phyloP scores from a whole-genome alignment of 2,888 invertebrate genomes.

The Pristionchus maxplancki region DNA sequence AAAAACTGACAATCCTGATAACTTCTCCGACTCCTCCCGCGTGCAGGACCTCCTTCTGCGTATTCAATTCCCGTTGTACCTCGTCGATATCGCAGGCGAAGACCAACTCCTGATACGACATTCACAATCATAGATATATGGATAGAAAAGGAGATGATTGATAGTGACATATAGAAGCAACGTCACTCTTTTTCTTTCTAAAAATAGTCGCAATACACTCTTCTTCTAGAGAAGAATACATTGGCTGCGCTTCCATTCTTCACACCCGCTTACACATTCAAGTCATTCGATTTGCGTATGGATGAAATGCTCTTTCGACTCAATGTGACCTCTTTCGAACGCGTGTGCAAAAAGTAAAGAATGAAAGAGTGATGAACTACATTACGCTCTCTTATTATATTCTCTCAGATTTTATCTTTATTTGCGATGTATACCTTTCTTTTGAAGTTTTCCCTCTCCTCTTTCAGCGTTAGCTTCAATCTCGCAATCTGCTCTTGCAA shows the following conservation, averaged over 20 bases:
- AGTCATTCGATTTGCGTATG: background rate
- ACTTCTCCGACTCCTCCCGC: slow-evolving; percentile 46
- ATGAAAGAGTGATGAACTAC: background rate
- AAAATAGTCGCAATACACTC: background rate
- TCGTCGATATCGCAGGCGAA: slow-evolving; percentile 50
- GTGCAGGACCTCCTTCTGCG: slow-evolving; percentile 45
- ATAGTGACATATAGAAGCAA: no score
- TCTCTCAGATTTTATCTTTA: background rate
- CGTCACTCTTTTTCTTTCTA: background rate
- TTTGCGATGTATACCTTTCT: slow-evolving; percentile 23
- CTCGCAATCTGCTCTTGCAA: background rate
- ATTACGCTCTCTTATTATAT: background rate
- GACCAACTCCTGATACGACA: slow-evolving; percentile 36
- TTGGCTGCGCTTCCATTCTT: background rate
- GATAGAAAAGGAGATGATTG: no score
- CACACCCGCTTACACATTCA: background rate
- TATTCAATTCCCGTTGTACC: slow-evolving; percentile 45
- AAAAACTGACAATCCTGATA: slow-evolving; percentile 4
- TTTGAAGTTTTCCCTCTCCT: slow-evolving; percentile 39
- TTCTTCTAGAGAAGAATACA: background rate
- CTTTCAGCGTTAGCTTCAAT: slow-evolving; percentile 1
- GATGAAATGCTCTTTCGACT: background rate
- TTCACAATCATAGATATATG: background rate
- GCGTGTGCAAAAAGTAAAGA: background rate
- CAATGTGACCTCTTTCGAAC: background rate